Conservation (phyloP, 2,888 invertebrate genomes). For the Agrotis clavis region DNA sequence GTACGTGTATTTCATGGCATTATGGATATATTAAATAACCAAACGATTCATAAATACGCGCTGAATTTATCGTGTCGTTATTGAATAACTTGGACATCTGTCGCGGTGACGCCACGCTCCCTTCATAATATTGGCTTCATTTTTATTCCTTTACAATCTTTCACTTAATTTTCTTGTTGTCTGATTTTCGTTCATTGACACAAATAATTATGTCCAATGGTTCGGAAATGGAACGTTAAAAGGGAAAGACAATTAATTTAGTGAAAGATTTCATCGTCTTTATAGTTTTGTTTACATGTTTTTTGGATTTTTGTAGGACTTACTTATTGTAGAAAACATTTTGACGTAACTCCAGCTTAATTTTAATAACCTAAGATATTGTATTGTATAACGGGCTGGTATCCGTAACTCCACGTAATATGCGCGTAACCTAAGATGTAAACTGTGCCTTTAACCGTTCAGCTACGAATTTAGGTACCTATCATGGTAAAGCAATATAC, state of each 20-base stretch:
- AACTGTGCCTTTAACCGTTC: neutral
- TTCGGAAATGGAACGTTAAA: constrained; percentile 5
- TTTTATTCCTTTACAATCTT: constrained; percentile 2
- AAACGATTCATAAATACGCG: constrained; percentile 30
- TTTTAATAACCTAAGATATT: neutral
- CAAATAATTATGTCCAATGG: constrained; percentile 1
- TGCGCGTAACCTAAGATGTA: neutral
- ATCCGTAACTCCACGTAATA: no score
- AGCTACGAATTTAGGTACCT: neutral
- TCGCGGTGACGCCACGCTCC: constrained; percentile 1
- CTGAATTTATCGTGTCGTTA: constrained; percentile 23
- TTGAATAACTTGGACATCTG: constrained; percentile 29
- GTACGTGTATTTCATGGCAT: neutral
- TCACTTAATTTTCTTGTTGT: constrained; percentile 8
- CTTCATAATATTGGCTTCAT: constrained; percentile 7
- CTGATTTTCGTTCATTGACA: constrained; percentile 9
- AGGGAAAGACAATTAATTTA: neutral
- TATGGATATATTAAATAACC: neutral
- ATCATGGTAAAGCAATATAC: neutral
- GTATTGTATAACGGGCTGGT: no score
- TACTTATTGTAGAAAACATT: neutral
- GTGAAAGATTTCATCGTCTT: neutral
- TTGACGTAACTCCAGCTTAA: neutral
- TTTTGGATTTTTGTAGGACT: neutral
- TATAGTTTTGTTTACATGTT: neutral